These are phyloP conservation scores for Pterobdella sp. DNA, from an alignment of 2,888 invertebrate species.

Conservation along the genomic window DNA sequence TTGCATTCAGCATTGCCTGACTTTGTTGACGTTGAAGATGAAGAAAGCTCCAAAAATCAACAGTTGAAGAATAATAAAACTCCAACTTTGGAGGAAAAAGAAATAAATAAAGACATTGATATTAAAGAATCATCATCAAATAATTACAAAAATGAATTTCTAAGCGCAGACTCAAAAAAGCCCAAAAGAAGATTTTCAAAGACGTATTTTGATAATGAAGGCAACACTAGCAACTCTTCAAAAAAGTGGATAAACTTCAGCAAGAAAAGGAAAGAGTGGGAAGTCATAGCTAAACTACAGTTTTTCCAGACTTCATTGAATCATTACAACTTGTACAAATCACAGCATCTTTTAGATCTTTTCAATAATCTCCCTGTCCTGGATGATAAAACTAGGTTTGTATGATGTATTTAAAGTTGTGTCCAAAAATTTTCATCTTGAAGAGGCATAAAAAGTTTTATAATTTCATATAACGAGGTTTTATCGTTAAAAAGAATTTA, in stretches of 20 bases:
- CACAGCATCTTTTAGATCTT: conserved; percentile 71
- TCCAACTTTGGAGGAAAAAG: background rate
- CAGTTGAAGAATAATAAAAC: background rate
- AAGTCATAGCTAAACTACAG: conserved; percentile 91
- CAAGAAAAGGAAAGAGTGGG: conserved; percentile 94
- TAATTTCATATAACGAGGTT: too few relatives aligned
- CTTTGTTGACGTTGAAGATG: background rate
- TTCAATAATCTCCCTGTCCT: conserved; percentile 75
- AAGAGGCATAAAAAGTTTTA: too few relatives aligned
- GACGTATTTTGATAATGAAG: background rate
- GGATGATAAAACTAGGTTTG: conserved; percentile 69
- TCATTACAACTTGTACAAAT: conserved; percentile 80
- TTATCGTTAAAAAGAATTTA: too few relatives aligned
- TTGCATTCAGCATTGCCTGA: conserved; percentile 54
- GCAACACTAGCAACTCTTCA: conserved; percentile 6
- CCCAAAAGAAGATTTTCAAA: too few relatives aligned
- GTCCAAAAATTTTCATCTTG: too few relatives aligned
- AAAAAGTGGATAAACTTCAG: conserved; percentile 77
- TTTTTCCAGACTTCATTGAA: conserved; percentile 90
- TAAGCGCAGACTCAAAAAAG: too few relatives aligned
- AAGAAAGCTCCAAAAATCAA: background rate
- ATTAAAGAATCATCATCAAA: background rate
- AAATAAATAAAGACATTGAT: background rate
- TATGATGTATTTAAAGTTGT: too few relatives aligned
- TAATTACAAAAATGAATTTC: too few relatives aligned